Evolutionary conservation across 92 coral and sea anemone genomes (phyloP), one percentile per base, ranked within the genome.

Genomic region (Parazoanthus swiftii): DNA sequence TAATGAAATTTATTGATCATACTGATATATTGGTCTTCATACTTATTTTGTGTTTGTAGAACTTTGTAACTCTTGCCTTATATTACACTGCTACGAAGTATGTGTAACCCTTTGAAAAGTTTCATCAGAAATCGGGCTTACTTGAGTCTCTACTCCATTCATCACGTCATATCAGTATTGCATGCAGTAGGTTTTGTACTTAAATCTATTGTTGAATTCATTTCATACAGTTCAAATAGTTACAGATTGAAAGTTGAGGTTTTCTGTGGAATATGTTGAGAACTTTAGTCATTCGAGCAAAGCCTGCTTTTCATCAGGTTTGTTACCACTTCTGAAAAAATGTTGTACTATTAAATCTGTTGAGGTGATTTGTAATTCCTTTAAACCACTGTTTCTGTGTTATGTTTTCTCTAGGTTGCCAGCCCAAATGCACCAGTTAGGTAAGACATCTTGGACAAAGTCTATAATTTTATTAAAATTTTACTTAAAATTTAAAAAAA

Each of bases 381-480:
- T 36, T 14, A 54, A 74, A 74, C 78, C 21, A 54, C 42, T 50
- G 20, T 50, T 26, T 79, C 21, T 37, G 1, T 81, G 26, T 59
- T 63, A 7, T 54, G 8, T 29, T 37, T 6, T 76, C 43, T 9
- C 51, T 23, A 81, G 85, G 85, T 81, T 81, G 85, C 44, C 37
- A 81, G 73, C 50, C 85, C 85, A 59, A 81, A 63, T 81, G 85
- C 74, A 8, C 51, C 85, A 7, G 74, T 81, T n/a, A 58, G 85
- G 85, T 81, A 81, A 56, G 74, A 81, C 26, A 63, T 36, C 7
- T 16, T 0, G 13, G 46, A 76, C 33, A 29, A 29, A 29, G 0
- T 29, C 33, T 29, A 0, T 29, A n/a, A n/a, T n/a, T n/a, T n/a
- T n/a, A 29, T 29, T 29, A 29, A 29, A 29, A 0, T 29, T 29